These are phyloP conservation scores for Drosophila elegans DNA, from an alignment of 1,140 invertebrate genomes.

Conservation along the genomic window DNA sequence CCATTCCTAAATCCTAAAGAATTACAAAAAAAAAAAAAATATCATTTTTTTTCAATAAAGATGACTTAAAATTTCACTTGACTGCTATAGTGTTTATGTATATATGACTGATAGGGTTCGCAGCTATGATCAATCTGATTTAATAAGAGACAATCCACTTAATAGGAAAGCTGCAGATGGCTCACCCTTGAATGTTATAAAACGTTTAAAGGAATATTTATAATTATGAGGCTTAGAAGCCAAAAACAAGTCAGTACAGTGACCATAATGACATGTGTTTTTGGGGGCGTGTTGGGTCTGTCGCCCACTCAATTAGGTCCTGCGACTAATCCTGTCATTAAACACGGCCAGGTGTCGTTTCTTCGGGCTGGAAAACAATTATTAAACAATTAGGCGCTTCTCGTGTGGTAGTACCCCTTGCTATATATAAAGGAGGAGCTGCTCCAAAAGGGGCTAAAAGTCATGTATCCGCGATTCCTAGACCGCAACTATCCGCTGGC, in stretches of 20 bases:
- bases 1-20: too few species aligned
- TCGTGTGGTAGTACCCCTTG: too few species aligned
- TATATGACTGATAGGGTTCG: too few species aligned
- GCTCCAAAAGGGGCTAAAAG: background rate
- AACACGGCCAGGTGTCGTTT: conserved; percentile 19
- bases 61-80: too few species aligned
- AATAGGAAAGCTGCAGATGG: too few species aligned
- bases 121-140: too few species aligned
- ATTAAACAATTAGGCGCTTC: conserved; percentile 25
- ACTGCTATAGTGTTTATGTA: too few species aligned
- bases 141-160: too few species aligned
- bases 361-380: conserved; percentile 17
- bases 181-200: background rate
- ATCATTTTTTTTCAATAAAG: too few species aligned
- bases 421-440: conserved; percentile 31
- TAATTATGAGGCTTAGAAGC: conserved; percentile 2
- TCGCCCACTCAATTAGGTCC: conserved; percentile 34
- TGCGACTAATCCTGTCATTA: conserved; percentile 36
- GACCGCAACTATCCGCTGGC: conserved; percentile 47
- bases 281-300: conserved; percentile 10
- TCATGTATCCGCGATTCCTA: conserved; percentile 58
- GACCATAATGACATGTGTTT: conserved; percentile 22
- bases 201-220: background rate
- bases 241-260: background rate
- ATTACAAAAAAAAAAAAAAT: too few species aligned